These are phyloP conservation scores for Megalops atlanticus DNA, from an alignment of 2,113 vertebrate genomes.

Conservation along the genomic window DNA sequence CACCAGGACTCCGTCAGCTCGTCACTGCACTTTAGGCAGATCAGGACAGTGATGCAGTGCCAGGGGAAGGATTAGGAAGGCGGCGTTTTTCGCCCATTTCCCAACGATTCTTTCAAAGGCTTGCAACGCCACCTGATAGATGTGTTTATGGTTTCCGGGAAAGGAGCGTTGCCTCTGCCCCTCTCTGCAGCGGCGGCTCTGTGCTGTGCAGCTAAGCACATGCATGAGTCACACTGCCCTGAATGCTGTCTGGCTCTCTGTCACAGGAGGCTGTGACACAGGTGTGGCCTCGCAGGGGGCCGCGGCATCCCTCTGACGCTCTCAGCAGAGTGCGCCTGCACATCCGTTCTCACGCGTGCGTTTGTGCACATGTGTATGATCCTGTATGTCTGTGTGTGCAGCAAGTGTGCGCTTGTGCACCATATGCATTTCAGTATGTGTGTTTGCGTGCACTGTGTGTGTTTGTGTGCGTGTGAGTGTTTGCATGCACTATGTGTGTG, in stretches of 20 bases:
- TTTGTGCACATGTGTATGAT: not conserved
- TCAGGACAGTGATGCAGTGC: not conserved
- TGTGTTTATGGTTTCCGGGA: not conserved
- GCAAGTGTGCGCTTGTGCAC: not conserved
- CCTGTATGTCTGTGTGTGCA: not conserved
- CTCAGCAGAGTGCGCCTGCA: not conserved
- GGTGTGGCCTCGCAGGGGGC: not conserved
- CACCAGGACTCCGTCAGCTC: not conserved
- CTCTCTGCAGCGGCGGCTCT: constrained; percentile 17
- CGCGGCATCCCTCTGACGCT: no score
- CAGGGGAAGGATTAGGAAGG: not conserved
- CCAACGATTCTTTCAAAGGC: not conserved
- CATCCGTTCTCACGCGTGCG: not conserved
- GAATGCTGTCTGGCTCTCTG: constrained; percentile 4
- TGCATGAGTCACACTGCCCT: constrained; percentile 21
- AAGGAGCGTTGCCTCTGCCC: not conserved
- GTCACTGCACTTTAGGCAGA: not conserved
- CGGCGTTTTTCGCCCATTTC: not conserved
- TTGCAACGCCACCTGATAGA: not conserved
- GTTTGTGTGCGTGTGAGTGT: not conserved
- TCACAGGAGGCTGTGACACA: not conserved
- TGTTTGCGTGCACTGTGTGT: not conserved
- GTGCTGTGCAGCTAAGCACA: constrained; percentile 22
- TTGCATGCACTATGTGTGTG: not conserved
- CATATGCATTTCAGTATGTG: not conserved